These are phyloP conservation scores for Falco columbarius DNA, from an alignment of 2,797 vertebrate species.

Conservation along the genomic window DNA sequence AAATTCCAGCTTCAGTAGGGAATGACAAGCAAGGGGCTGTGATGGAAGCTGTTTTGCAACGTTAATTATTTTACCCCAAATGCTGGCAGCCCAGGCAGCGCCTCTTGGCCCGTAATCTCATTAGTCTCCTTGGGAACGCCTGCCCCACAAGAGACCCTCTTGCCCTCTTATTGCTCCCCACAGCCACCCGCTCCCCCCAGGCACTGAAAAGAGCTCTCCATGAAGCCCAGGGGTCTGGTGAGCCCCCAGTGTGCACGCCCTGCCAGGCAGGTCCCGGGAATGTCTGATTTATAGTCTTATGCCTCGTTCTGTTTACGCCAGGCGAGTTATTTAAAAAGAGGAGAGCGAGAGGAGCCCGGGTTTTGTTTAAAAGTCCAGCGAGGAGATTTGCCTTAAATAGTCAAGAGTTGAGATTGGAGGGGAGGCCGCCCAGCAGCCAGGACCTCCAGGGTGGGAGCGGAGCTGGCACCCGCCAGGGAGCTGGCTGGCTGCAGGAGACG, in stretches of 20 bases:
- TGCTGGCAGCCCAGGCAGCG: neutral
- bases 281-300: slow-evolving; percentile 66
- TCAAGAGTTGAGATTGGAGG: slow-evolving; percentile 59
- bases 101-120: neutral
- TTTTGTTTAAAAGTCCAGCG: slow-evolving; percentile 73
- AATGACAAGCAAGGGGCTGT: neutral
- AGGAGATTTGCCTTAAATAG: slow-evolving; percentile 81
- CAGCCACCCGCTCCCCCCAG: neutral
- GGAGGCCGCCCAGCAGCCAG: neutral
- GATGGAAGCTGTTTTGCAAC: slow-evolving; percentile 39
- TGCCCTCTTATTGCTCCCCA: neutral
- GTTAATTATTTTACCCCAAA: slow-evolving; percentile 10
- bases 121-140: neutral
- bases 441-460: slow-evolving; percentile 24
- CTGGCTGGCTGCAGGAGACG: neutral
- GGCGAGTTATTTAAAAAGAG: slow-evolving; percentile 65
- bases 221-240: neutral
- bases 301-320: slow-evolving; percentile 66
- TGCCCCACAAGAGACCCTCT: neutral
- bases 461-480: neutral
- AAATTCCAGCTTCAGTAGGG: neutral
- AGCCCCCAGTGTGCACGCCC: neutral
- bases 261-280: slow-evolving; percentile 38
- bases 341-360: slow-evolving; percentile 49
- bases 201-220: neutral